Conservation (phyloP, 2,888 invertebrate genomes). For the Microchrysa polita region DNA sequence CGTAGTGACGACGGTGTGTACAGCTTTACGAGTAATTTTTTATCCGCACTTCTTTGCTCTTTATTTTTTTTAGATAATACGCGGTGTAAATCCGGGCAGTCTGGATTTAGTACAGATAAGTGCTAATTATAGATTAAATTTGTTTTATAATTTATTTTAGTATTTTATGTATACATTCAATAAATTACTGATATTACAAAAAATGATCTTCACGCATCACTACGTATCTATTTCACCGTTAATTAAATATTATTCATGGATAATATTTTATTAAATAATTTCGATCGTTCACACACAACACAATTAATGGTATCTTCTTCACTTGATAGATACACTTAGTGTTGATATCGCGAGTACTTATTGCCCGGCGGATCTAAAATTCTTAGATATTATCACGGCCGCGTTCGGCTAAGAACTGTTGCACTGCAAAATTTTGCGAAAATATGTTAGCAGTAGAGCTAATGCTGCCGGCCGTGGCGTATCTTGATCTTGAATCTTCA, state of each 20-base stretch:
- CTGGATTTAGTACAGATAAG: constrained; percentile 19
- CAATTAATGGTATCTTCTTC: too few species aligned
- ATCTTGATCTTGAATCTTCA: constrained; percentile 8
- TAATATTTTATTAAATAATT: too few species aligned
- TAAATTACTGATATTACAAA: not conserved
- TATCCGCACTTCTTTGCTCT: constrained; percentile 31
- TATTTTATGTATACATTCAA: not conserved
- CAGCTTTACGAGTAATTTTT: too few species aligned
- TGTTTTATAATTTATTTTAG: constrained; percentile 8
- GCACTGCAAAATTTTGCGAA: not conserved
- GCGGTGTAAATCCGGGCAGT: not conserved
- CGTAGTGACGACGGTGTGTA: not conserved
- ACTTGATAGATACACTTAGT: too few species aligned
- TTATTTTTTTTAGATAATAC: constrained; percentile 23
- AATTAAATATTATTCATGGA: too few species aligned
- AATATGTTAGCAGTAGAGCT: constrained; percentile 20
- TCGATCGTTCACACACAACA: too few species aligned
- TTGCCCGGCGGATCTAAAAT: not conserved
- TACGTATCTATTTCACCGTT: too few species aligned
- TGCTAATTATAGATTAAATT: constrained; percentile 11
- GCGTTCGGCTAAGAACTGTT: constrained; percentile 37
- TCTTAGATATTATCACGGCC: constrained; percentile 31
- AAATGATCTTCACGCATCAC: too few species aligned
- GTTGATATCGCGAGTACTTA: not conserved
- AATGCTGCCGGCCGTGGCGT: too few species aligned